A percentile compares a stretch with the other conserved stretches of the same genome.
Conservation (phyloP, 1,140 invertebrate species). For the honey bee (Apis mellifera) region DNA sequence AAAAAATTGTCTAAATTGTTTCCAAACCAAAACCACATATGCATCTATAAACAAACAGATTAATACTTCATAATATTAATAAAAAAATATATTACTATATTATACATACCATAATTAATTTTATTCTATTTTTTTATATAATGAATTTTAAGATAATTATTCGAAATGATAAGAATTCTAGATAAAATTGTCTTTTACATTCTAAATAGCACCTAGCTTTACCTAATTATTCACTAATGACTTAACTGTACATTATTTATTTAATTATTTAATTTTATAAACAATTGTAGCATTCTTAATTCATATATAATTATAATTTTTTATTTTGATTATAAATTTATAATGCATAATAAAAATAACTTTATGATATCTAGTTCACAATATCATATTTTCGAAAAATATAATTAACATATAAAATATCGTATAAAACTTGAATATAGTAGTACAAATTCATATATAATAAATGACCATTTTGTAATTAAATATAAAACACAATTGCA, state of each 20-base stretch:
- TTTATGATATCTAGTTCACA: not conserved
- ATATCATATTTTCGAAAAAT: not conserved
- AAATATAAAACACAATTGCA: not conserved
- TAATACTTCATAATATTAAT: not conserved
- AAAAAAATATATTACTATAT: conserved; percentile 5
- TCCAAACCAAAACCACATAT: conserved; percentile 84
- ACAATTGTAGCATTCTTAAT: not conserved
- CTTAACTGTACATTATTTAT: conserved; percentile 27
- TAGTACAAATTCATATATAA: not conserved
- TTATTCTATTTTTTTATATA: not conserved
- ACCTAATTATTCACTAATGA: conserved; percentile 24
- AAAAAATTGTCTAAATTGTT: conserved; percentile 82
- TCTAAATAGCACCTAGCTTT: conserved; percentile 48
- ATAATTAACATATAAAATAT: not conserved
- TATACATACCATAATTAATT: conserved; percentile 31
- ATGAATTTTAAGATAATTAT: conserved; percentile 9
- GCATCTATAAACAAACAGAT: conserved; percentile 76
- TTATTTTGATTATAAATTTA: not conserved
- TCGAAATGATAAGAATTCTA: conserved; percentile 45
- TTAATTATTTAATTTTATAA: not conserved
- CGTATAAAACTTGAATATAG: not conserved
- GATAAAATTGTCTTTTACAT: conserved; percentile 24
- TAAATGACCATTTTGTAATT: not conserved
- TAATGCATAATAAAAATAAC: not conserved
- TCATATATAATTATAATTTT: not conserved